These are phyloP conservation scores for Dendrolimus houi DNA, from an alignment of 2,888 invertebrate genomes.

Conservation along the genomic window DNA sequence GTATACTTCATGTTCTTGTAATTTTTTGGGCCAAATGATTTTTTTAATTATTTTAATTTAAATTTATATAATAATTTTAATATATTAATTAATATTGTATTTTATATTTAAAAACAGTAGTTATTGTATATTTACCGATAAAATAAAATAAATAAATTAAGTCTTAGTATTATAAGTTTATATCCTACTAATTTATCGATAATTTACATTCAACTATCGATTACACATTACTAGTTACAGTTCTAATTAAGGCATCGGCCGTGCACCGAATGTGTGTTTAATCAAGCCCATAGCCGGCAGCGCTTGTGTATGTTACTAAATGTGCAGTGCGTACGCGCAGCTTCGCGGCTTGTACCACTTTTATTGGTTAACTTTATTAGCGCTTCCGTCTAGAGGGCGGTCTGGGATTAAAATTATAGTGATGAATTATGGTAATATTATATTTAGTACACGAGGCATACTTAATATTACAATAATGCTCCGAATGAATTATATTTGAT, in stretches of 20 bases:
- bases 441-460: too few species aligned
- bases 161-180: not conserved
- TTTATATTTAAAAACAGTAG: too few species aligned
- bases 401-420: not conserved
- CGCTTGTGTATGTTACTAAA: conserved; percentile 52
- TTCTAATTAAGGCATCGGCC: conserved; percentile 73
- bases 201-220: conserved; percentile 6
- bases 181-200: conserved; percentile 7
- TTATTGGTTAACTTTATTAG: not conserved
- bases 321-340: conserved; percentile 31
- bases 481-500: too few species aligned
- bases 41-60: too few species aligned
- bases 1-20: too few species aligned
- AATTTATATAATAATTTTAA: too few species aligned
- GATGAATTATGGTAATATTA: too few species aligned
- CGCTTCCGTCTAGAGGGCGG: not conserved
- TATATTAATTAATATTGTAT: too few species aligned
- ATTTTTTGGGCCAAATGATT: too few species aligned
- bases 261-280: conserved; percentile 69
- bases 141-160: not conserved
- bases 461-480: too few species aligned
- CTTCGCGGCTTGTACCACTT: conserved; percentile 1
- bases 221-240: conserved; percentile 32
- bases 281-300: conserved; percentile 60
- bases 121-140: too few species aligned